A percentile compares a stretch with the other conserved stretches of the same genome.
phyloP scores from a whole-genome alignment of 2,113 vertebrate genomes.

The Sphaerodactylus townsendi region DNA sequence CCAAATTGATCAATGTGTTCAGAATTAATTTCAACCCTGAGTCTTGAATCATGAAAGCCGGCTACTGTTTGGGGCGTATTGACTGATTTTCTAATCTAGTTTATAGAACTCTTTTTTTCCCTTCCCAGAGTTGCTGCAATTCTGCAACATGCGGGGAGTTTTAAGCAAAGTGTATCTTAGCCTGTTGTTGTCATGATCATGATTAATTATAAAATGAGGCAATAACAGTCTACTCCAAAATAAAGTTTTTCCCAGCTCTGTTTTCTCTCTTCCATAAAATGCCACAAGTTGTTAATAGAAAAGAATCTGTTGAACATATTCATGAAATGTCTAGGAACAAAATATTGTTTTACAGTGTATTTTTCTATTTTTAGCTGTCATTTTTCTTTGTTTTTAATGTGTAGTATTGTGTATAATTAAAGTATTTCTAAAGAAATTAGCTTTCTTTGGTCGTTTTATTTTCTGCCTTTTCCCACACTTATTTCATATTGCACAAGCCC shows the following conservation, averaged over 20 bases:
- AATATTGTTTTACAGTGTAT: slow-evolving; percentile 62
- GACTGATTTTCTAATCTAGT: slow-evolving; percentile 6
- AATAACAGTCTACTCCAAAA: slow-evolving; percentile 22
- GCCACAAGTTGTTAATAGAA: slow-evolving; percentile 50
- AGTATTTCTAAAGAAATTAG: slow-evolving; percentile 72
- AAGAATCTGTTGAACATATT: slow-evolving; percentile 54
- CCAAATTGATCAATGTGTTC: not conserved
- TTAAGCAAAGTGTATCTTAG: slow-evolving; percentile 11
- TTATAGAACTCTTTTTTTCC: slow-evolving; percentile 19
- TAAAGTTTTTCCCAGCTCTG: slow-evolving; percentile 18
- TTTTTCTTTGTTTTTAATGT: slow-evolving; percentile 66
- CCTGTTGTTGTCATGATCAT: slow-evolving; percentile 22
- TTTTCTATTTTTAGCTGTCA: slow-evolving; percentile 74
- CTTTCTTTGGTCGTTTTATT: slow-evolving; percentile 36
- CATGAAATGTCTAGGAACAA: slow-evolving; percentile 59
- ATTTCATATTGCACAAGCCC: slow-evolving; percentile 47
- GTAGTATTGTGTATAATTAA: slow-evolving; percentile 64
- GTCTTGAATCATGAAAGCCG: slow-evolving; percentile 11
- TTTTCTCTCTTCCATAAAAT: slow-evolving; percentile 56
- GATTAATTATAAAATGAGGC: slow-evolving; percentile 24
- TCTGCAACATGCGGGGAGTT: slow-evolving; percentile 16
- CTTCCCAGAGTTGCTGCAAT: not conserved
- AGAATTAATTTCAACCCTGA: not conserved
- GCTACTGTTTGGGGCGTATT: not conserved
- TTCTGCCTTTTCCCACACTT: not conserved